A percentile compares a stretch with the other conserved stretches of the same genome.
Conservation (phyloP, 2,797 vertebrate genomes). For the Parauchenoglanis punctatus region DNA sequence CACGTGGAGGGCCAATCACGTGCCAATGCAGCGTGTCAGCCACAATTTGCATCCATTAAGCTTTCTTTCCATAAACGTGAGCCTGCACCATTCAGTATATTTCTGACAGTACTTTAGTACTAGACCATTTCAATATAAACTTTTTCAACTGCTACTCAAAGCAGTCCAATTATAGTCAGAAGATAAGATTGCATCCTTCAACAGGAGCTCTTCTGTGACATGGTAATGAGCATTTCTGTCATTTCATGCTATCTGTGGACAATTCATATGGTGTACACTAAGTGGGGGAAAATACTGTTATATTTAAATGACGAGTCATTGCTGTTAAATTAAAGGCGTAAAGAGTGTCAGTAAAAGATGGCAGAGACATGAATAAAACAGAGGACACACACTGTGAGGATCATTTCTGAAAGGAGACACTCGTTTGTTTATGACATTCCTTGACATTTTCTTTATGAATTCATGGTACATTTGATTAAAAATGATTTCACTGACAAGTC, state of each 20-base stretch:
- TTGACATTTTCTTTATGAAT: constrained; percentile 35
- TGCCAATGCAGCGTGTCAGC: not conserved
- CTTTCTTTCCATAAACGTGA: not conserved
- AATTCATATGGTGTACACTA: constrained; percentile 32
- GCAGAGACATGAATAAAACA: constrained; percentile 31
- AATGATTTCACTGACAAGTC: not conserved
- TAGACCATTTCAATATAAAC: constrained; percentile 2
- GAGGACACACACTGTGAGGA: not conserved
- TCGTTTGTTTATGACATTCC: constrained; percentile 19
- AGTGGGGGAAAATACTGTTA: constrained; percentile 28
- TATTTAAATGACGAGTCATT: constrained; percentile 31
- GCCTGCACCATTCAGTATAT: not conserved
- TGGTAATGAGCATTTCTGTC: constrained; percentile 40
- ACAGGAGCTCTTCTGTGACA: constrained; percentile 11
- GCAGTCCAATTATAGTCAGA: constrained; percentile 42
- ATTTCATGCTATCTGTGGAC: constrained; percentile 35
- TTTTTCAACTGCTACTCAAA: constrained; percentile 16
- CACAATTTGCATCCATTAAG: constrained; percentile 5
- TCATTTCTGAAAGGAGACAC: constrained; percentile 18
- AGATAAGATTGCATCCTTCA: constrained; percentile 38
- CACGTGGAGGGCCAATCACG: not conserved
- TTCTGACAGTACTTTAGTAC: not conserved
- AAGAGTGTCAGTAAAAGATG: constrained; percentile 28
- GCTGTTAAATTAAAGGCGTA: constrained; percentile 35
- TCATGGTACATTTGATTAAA: not conserved